Evolutionary conservation across 2,888 invertebrate genomes (phyloP), one percentile per base, ranked within the genome.

Genomic region (Dicyrtoma fusca): DNA sequence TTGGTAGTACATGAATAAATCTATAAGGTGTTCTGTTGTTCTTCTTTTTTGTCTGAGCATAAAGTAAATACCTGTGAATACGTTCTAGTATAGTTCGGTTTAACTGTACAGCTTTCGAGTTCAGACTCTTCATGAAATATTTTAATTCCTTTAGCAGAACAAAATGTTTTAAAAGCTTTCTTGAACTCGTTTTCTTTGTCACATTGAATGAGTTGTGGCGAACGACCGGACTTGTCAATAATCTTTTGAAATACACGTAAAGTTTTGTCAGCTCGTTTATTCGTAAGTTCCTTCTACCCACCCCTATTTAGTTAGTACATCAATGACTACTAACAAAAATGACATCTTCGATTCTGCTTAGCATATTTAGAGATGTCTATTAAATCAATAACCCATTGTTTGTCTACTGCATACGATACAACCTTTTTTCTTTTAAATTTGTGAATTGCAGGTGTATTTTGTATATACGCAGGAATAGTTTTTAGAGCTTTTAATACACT

Each of bases 401-500:
- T 62, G 21, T 72, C 73, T 4, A 77, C 73, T 19, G 25, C 53
- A 14, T 75, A 64, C 42, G 66, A 51, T 44, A 66, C 62, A 0
- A 75, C 72, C 17, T 21, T n/a, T 51, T 74, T 26, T n/a, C 76
- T 44, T 23, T 17, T 34, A 65, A 73, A 74, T 23, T 57, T 42
- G 14, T 65, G 57, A 42, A 17, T 53, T 13, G 57, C 71, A 11
- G 74, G 62, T n/a, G 11, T 5, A 64, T 76, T 74, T 61, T 70
- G 10, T 47, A 84, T 83, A 79, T 74, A 74, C 4, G 69, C 66
- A 0, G 70, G 87, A 21, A 72, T 23, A 1, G 23, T 23, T 14
- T 57, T n/a, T 14, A 72, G 34, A 1, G 26, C 49, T 13, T 34
- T 17, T 13, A n/a, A 3, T 17, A 72, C 26, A 3, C 42, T 21